These are phyloP conservation scores for Labeo catla DNA, from an alignment of 2,113 vertebrate species.

Conservation along the genomic window DNA sequence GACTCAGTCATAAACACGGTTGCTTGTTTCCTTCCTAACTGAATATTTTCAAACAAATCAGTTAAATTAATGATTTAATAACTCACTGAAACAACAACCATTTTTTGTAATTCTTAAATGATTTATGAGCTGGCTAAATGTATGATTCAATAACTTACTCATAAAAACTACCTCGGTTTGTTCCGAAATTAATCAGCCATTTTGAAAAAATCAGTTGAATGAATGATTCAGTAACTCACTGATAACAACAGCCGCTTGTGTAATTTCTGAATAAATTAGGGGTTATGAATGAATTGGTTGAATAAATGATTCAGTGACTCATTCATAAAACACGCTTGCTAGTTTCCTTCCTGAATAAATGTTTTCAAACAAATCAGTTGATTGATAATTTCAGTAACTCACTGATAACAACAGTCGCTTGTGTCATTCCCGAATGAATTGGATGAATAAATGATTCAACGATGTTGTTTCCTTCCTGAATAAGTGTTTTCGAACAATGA, in stretches of 20 bases:
- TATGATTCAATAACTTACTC: background rate
- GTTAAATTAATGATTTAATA: background rate
- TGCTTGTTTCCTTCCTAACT: too few relatives aligned
- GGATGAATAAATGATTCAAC: background rate
- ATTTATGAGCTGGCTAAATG: background rate
- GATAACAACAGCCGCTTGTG: background rate
- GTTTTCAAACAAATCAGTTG: too few relatives aligned
- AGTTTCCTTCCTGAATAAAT: too few relatives aligned
- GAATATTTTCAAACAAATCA: too few relatives aligned
- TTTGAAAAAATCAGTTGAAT: background rate
- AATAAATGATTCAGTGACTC: background rate
- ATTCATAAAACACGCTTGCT: background rate
- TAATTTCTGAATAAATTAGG: background rate
- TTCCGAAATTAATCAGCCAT: background rate
- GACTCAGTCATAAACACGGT: background rate
- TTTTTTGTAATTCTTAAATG: too few relatives aligned
- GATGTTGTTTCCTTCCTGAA: background rate
- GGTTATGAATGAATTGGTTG: background rate
- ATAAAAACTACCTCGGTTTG: background rate
- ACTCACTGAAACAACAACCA: background rate
- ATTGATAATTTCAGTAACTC: background rate
- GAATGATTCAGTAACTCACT: background rate
- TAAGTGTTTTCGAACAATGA: background rate
- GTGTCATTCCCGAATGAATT: too few relatives aligned
- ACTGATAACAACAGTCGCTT: background rate